These are phyloP conservation scores for Lasiommata megera DNA, from an alignment of 2,888 invertebrate genomes.

Conservation along the genomic window DNA sequence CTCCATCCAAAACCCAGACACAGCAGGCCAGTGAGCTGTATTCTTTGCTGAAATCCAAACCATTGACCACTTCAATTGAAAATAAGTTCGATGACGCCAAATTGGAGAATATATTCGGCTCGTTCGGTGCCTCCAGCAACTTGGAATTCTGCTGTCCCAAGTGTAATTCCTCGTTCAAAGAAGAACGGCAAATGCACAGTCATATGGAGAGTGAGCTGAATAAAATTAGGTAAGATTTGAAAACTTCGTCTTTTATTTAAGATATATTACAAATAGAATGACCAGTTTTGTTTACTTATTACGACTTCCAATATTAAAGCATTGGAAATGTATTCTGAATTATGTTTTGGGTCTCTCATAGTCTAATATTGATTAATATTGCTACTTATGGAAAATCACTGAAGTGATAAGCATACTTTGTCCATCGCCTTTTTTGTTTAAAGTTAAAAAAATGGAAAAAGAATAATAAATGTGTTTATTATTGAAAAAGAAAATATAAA, in stretches of 20 bases:
- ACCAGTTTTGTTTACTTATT: not conserved
- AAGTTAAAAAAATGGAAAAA: too few species aligned
- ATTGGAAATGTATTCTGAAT: too few species aligned
- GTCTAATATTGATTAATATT: too few species aligned
- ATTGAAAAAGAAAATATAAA: too few species aligned
- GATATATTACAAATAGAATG: not conserved
- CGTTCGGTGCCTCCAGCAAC: constrained; percentile 48
- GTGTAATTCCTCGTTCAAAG: constrained; percentile 45
- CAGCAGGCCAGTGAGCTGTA: not conserved
- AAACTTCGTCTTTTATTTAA: not conserved
- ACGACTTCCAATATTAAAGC: too few species aligned
- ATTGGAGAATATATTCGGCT: constrained; percentile 55
- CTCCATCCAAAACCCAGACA: constrained; percentile 8
- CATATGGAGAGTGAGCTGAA: constrained; percentile 66
- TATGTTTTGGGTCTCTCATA: too few species aligned
- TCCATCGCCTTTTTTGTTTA: too few species aligned
- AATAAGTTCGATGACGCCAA: constrained; percentile 36
- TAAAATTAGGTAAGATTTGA: constrained; percentile 57
- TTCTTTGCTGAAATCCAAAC: not conserved
- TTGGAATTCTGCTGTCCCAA: constrained; percentile 59
- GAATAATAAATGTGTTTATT: too few species aligned
- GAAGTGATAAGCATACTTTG: too few species aligned
- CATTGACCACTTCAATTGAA: too few species aligned
- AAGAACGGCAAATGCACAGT: constrained; percentile 51
- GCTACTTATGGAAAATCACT: too few species aligned